phyloP scores from a whole-genome alignment of 2,888 invertebrate species.

The Trichopria drosophilae region DNA sequence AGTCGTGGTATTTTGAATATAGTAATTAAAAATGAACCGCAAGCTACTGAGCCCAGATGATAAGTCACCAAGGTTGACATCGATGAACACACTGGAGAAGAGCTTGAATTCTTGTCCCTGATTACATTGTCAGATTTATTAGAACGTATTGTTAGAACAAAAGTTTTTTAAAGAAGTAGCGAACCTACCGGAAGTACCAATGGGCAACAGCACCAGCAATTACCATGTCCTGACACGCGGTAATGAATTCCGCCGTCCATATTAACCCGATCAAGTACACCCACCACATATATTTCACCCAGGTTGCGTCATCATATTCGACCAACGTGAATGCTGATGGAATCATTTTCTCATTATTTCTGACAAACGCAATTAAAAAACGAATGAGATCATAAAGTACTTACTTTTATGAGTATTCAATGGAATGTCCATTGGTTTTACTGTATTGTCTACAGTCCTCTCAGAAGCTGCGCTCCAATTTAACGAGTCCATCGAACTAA shows the following conservation, averaged over 20 bases:
- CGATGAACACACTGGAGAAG: conserved; percentile 70
- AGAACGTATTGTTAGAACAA: conserved; percentile 2
- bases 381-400: too few relatives aligned
- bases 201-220: conserved; percentile 90
- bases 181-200: conserved; percentile 84
- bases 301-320: conserved; percentile 75
- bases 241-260: conserved; percentile 93
- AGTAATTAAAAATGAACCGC: conserved; percentile 92
- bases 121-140: conserved; percentile 7
- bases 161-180: conserved; percentile 16
- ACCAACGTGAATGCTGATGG: conserved; percentile 66
- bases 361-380: conserved; percentile 1
- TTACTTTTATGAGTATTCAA: conserved; percentile 51
- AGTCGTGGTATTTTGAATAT: conserved; percentile 89
- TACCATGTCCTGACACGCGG: conserved; percentile 92
- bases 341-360: conserved; percentile 9
- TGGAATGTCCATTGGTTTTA: conserved; percentile 36
- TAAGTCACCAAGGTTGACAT: conserved; percentile 80
- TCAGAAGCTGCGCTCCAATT: conserved; percentile 39
- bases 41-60: conserved; percentile 92
- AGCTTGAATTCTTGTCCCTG: conserved; percentile 70
- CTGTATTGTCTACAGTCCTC: conserved; percentile 13
- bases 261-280: conserved; percentile 78
- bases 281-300: conserved; percentile 94
- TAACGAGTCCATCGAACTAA: conserved; percentile 41